A percentile compares a stretch with the other conserved stretches of the same genome.
These are phyloP conservation scores for Ctenomys sociabilis DNA, from an alignment of 2,113 vertebrate genomes.

Conservation along the genomic window DNA sequence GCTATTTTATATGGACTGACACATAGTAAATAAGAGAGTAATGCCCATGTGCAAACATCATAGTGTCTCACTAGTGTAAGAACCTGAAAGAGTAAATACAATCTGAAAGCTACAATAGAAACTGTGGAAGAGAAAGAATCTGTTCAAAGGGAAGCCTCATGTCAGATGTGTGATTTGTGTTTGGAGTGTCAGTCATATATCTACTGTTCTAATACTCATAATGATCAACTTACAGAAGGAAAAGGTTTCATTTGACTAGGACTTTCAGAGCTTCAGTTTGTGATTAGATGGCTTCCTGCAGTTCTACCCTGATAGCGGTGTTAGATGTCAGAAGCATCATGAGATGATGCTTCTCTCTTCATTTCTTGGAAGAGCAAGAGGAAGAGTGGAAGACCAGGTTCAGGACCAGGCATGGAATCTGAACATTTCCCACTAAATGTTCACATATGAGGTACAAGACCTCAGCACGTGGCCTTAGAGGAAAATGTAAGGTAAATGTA, in stretches of 20 bases:
- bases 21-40: background rate
- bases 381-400: background rate
- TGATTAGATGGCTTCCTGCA: background rate
- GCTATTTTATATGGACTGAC: background rate
- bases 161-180: background rate
- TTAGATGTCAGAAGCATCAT: background rate
- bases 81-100: too few relatives aligned
- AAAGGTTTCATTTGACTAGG: background rate
- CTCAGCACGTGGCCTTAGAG: background rate
- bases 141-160: background rate
- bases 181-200: background rate
- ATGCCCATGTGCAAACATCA: too few relatives aligned
- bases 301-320: background rate
- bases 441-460: background rate
- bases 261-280: background rate
- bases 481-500: background rate
- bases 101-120: too few relatives aligned
- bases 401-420: too few relatives aligned
- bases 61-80: too few relatives aligned
- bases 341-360: background rate
- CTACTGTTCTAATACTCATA: background rate
- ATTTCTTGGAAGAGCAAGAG: background rate
- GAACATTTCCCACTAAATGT: background rate
- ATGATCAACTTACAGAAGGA: background rate
- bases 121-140: too few relatives aligned